Evolutionary conservation across 2,888 invertebrate genomes (phyloP).

Genomic region (Gastrophysa polygoni): DNA sequence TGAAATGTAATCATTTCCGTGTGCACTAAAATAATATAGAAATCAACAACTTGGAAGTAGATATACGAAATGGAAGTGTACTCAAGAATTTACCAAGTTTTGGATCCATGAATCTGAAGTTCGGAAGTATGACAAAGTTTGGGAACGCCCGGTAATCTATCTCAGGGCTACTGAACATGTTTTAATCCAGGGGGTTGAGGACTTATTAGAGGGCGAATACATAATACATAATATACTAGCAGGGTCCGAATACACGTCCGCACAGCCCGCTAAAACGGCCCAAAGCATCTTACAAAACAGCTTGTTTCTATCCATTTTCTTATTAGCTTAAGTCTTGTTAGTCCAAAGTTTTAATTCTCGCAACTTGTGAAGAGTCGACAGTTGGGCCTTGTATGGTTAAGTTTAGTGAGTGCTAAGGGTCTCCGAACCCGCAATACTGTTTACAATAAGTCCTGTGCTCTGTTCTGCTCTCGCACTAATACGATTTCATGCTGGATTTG

Average conservation of each 20-base stretch:
- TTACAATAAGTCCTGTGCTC: slow-evolving; percentile 57
- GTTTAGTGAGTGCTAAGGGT: slow-evolving; percentile 57
- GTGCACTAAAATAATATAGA: slow-evolving; percentile 32
- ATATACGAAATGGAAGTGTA: background rate
- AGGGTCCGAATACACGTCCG: slow-evolving; percentile 43
- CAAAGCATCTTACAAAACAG: slow-evolving; percentile 59
- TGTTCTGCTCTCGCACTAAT: slow-evolving; percentile 62
- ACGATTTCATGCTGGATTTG: slow-evolving; percentile 72
- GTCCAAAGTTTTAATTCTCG: slow-evolving; percentile 69
- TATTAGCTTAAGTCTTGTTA: slow-evolving; percentile 65
- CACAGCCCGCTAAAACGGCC: slow-evolving; percentile 43
- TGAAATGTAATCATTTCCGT: too few species aligned
- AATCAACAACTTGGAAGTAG: too few species aligned
- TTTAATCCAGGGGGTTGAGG: background rate
- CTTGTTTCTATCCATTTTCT: slow-evolving; percentile 60
- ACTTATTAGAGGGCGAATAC: slow-evolving; percentile 12
- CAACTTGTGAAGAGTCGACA: slow-evolving; percentile 61
- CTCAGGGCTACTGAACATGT: background rate
- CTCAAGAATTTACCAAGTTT: background rate
- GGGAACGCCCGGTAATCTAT: background rate
- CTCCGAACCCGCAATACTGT: slow-evolving; percentile 59
- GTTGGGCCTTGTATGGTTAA: slow-evolving; percentile 54
- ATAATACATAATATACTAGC: slow-evolving; percentile 31
- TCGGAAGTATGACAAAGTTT: background rate
- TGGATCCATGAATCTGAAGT: background rate